Conservation (phyloP, 2,113 vertebrate genomes). For the Catharus bicknelli region DNA sequence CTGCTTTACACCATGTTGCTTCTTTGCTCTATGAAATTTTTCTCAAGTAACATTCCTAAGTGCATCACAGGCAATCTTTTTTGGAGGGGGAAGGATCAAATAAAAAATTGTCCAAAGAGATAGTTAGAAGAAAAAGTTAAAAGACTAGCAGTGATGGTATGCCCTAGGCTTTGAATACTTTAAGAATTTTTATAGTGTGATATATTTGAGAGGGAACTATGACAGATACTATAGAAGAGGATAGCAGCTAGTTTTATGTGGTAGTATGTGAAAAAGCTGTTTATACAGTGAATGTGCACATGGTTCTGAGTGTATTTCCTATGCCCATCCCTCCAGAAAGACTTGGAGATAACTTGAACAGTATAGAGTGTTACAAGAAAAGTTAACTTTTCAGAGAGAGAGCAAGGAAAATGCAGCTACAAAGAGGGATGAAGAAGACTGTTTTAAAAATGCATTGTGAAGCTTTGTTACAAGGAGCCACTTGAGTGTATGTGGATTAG, state of each 20-base stretch:
- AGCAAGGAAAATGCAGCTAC: background rate
- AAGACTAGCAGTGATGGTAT: background rate
- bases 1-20: background rate
- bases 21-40: background rate
- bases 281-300: background rate
- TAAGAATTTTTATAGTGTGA: background rate
- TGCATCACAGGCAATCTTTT: background rate
- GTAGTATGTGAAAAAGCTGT: background rate
- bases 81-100: background rate
- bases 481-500: background rate
- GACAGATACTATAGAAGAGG: background rate
- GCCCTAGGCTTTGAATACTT: background rate
- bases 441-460: background rate
- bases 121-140: background rate
- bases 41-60: background rate
- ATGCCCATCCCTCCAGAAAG: fast-evolving
- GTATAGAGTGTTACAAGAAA: background rate
- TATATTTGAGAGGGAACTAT: background rate
- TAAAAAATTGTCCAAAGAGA: background rate
- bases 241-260: background rate
- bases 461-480: background rate
- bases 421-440: background rate
- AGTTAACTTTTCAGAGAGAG: background rate
- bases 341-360: background rate
- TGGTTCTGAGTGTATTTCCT: background rate